Base-by-base conservation (phyloP, 2,113 vertebrate species). In the Nerophis ophidion region DNA sequence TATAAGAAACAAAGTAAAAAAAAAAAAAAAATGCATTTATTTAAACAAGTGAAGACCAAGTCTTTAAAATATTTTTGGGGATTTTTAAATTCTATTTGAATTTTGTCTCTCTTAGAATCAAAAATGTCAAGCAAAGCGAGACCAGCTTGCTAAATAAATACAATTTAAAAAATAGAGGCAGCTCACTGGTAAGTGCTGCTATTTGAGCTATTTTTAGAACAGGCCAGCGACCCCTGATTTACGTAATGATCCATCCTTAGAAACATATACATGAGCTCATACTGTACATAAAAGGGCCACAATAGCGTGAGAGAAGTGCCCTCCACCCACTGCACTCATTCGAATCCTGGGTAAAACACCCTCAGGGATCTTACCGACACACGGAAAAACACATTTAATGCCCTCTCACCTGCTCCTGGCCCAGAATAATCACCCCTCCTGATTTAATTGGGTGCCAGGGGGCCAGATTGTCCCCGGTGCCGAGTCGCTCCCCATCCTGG, bases 381-480 rank as follows among this genome's bases (percentile, higher is more conserved):
- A 56, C 19, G 59, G 45, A 56, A 48, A 63, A 47, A 61, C 14
- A 61, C 17, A 57, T 8, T 44, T 33, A 4, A 26, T 46, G 54
- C 44, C 19, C 96, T 89, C 96, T 89, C 80, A 98, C 97, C 95
- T 99, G 97, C 64, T 99, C 97, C 84, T 99, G 97, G 34, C 97
- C 97, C 40, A 99, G 90, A 81, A 98, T 94, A 77, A 99, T 90
- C 72, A 96, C 92, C 61, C 97, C 97, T 56, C 95, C 95, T 14
- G 95, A 92, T 88, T 99, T 98, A 92, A 99, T 97, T 81, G 97
- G 97, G 79, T 98, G 96, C 97, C 97, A 99, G 26, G 97, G 97
- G 79, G 97, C 97, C 80, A 99, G 85, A 84, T 98, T 98, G 76
- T 98, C 96, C 68, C 96, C 97, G 0, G 93, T 94, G 76, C 96